Evolutionary conservation across 2,888 invertebrate species (phyloP).

Genomic region (Tineola bisselliella): DNA sequence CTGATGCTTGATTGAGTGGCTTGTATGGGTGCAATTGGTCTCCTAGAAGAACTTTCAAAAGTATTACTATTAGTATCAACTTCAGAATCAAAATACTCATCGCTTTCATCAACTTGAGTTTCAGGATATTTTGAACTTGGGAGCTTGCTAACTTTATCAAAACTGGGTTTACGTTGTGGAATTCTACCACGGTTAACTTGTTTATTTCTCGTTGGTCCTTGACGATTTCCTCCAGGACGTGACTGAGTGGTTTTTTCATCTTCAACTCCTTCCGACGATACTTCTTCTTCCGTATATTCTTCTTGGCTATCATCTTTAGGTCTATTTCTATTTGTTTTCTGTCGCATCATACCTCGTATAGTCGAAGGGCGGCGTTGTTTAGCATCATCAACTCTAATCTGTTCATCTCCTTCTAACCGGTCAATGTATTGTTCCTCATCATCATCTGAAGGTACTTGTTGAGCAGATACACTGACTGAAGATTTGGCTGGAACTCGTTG

Average conservation of each 20-base stretch:
- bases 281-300: not conserved
- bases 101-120: not conserved
- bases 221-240: not conserved
- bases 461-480: not conserved
- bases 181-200: not conserved
- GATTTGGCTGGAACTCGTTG: not conserved
- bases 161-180: not conserved
- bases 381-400: not conserved
- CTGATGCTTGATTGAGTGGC: not conserved
- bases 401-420: not conserved
- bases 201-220: not conserved
- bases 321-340: not conserved
- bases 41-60: not conserved
- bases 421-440: not conserved
- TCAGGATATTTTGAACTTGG: not conserved
- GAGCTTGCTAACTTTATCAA: not conserved
- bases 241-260: not conserved
- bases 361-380: not conserved
- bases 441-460: not conserved
- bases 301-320: not conserved
- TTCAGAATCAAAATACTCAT: not conserved
- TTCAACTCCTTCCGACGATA: not conserved
- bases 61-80: not conserved
- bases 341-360: not conserved
- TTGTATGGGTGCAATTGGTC: not conserved